These are phyloP conservation scores for Cydia splendana DNA, from an alignment of 1,140 invertebrate species.

Conservation along the genomic window DNA sequence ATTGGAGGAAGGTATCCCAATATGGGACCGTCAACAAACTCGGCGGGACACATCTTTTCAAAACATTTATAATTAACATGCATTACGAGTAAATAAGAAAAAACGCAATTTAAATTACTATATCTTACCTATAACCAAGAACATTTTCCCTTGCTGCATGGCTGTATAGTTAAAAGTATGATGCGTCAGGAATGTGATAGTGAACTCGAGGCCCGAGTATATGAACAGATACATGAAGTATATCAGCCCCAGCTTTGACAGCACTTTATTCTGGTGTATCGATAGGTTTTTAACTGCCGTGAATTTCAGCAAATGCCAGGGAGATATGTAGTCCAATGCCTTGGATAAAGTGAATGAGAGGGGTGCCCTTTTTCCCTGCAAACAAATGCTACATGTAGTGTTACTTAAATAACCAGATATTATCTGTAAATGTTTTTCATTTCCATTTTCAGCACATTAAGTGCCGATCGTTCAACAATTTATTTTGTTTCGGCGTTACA, in stretches of 20 bases:
- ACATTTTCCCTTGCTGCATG: slow-evolving; percentile 99
- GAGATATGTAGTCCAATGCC: slow-evolving; percentile 85
- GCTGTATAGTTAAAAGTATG: slow-evolving; percentile 94
- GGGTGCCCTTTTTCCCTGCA: slow-evolving; percentile 85
- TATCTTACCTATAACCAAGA: slow-evolving; percentile 91
- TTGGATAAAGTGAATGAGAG: slow-evolving; percentile 85
- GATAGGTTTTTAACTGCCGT: slow-evolving; percentile 82
- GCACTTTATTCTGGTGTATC: slow-evolving; percentile 80
- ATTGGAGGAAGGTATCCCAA: too few relatives aligned
- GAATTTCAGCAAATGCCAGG: slow-evolving; percentile 82
- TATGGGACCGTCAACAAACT: too few relatives aligned
- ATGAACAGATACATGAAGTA: slow-evolving; percentile 98
- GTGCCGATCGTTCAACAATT: too few relatives aligned
- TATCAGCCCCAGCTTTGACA: slow-evolving; percentile 89
- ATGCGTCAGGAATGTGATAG: slow-evolving; percentile 97
- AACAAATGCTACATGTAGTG: slow-evolving; percentile 48
- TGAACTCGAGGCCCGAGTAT: slow-evolving; percentile 98
- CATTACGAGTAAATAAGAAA: too few relatives aligned
- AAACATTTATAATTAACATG: too few relatives aligned
- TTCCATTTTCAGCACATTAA: not conserved
- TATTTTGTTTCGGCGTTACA: too few relatives aligned
- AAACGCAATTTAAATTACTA: too few relatives aligned
- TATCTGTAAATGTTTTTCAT: not conserved
- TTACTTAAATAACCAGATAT: not conserved
- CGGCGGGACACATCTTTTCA: too few relatives aligned